Base-by-base conservation (phyloP, 2,113 vertebrate species). In the Coptodon rendalli region DNA sequence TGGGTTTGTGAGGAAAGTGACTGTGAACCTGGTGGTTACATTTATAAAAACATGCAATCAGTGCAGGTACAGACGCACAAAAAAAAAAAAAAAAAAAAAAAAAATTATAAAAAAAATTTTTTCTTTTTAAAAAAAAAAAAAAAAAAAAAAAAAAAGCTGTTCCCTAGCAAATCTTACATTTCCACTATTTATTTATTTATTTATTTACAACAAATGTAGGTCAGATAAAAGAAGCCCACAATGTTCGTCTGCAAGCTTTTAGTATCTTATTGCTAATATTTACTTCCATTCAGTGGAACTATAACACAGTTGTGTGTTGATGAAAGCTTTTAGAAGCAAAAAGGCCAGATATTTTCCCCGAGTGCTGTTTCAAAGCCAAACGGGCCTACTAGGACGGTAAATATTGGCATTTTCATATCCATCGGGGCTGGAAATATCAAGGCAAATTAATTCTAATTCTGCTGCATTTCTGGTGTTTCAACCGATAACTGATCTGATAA, bases 1-100 rank as follows among this genome's bases (percentile, higher is more conserved):
- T 97, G 3, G 98, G 98, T 89, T 98, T 99, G 93, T 98, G 98
- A 2, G 98, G 98, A 63, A 99, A 99, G 94, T 99, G 98, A 91
- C 94, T 98, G 95, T 99, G 98, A 93, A 99, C 97, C 99, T 99
- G 92, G 1, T 19, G 36, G 14, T 71, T 34, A 73, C 13, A 86
- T 71, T 40, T 1, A 89, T 27, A 50, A 16, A 38, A 91, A 52
- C 7, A 91, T 16, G 80, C 3, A 4, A 53, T 87, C 4, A 92
- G 53, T 22, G 82, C 6, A 89, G 5, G n/a, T 82, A 59, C 36
- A 83, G 16, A 81, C 4, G 34, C 3, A 11, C 11, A n/a, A 14
- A 61, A 3, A 63, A 34, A 31, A 24, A 2, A 50, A 11, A 24
- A 0, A 6, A 78, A 40, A 0, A 48, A 59, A 34, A 31, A 29